Conservation (phyloP, 1,140 invertebrate genomes). For the Aphis gossypii region DNA sequence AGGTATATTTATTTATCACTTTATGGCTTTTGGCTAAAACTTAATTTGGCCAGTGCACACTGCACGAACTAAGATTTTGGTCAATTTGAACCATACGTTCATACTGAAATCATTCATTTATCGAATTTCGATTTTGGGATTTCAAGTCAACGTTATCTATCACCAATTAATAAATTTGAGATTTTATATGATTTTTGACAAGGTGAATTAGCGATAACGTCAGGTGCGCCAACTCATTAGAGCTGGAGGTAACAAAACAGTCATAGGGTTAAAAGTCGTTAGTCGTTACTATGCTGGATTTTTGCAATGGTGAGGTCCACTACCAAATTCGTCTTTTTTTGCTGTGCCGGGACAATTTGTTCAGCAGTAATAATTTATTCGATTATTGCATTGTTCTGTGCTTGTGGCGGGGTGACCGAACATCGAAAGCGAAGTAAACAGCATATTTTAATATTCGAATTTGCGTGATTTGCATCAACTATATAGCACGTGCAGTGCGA, state of each 20-base stretch:
- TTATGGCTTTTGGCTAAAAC: no score
- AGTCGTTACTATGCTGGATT: neutral
- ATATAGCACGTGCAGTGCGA: neutral
- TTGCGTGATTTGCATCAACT: neutral
- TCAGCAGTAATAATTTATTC: neutral
- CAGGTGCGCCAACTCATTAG: neutral
- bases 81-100: no score
- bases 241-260: neutral
- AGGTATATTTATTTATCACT: neutral
- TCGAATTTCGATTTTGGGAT: neutral
- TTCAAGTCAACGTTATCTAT: neutral
- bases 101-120: fast-evolving
- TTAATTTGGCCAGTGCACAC: no score
- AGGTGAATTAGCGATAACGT: neutral
- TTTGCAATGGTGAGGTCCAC: neutral
- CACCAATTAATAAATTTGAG: neutral
- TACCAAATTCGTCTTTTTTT: neutral
- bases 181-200: neutral
- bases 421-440: neutral
- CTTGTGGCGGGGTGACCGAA: neutral
- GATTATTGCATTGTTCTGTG: neutral
- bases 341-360: neutral
- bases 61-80: no score
- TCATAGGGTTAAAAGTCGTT: neutral
- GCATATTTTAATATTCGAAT: neutral